Evolutionary conservation across 64 coral and sea anemone genomes (phyloP), one percentile per base, ranked within the genome.

Genomic region (Montipora sp.): DNA sequence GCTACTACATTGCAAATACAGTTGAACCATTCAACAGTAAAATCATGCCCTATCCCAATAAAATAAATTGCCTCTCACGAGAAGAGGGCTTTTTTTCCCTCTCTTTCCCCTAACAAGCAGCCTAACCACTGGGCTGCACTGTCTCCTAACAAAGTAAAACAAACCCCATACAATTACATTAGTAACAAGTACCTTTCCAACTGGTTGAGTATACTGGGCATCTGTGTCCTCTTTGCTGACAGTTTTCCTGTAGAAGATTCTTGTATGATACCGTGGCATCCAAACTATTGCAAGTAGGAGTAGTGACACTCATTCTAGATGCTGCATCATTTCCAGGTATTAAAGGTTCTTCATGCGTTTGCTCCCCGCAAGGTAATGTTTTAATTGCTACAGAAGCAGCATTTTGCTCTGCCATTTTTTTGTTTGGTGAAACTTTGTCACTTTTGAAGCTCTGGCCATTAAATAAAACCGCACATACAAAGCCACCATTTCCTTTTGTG

Each of bases 241-340:
- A 75, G 73, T 95, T 83, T 75, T 95, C 94, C 78, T 95, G 94
- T 57, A 95, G 83, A 19, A 92, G 85, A 78, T 92, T 95, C 89
- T 95, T 95, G 18, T 92, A 95, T 7, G 94, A 95, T 19, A 87
- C 20, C 45, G 45, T 83, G n/a, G 44, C 46, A 71, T 71, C 82
- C 48, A 71, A 67, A 11, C 22, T 89, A 75, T 75, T 65, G 11
- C 46, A 49, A 57, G 48, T 75, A 13, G 48, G 7, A 6, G n/a
- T 45, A n/a, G 89, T 3, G 51, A 22, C 53, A 19, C 53, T 51
- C 15, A 20, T 75, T 76, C 27, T 76, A 75, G 20, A 15, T 8
- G 53, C 4, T 72, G 50, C 53, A 0, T 46, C 23, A 3, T 5
- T 51, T 76, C 47, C 49, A 47, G 16, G 51, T 75, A 51, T n/a